Conservation (phyloP, 2,888 invertebrate species). For the Erebia ligea region DNA sequence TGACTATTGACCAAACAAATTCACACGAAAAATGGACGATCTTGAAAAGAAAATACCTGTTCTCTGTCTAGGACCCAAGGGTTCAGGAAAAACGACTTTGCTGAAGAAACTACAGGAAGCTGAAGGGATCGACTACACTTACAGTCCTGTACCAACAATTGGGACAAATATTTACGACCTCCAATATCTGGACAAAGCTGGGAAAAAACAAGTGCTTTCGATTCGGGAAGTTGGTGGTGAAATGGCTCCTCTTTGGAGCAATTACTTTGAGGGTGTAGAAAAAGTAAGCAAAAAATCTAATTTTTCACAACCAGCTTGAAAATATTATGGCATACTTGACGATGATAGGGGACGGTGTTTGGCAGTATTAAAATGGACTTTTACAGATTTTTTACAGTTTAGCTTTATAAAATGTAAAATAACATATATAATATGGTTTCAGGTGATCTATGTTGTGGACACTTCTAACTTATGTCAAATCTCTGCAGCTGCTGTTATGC, state of each 20-base stretch:
- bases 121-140: conserved; percentile 88
- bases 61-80: conserved; percentile 90
- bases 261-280: conserved; percentile 86
- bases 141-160: conserved; percentile 90
- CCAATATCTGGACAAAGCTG: conserved; percentile 71
- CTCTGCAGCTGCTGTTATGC: conserved; percentile 90
- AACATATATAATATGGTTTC: conserved; percentile 34
- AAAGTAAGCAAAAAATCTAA: conserved; percentile 66
- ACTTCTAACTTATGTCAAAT: conserved; percentile 94
- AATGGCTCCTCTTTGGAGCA: conserved; percentile 92
- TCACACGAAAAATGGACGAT: conserved; percentile 61
- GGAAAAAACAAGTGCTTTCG: conserved; percentile 79
- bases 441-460: conserved; percentile 91
- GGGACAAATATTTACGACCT: conserved; percentile 90
- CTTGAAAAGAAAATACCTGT: conserved; percentile 69
- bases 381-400: too few species aligned
- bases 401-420: too few species aligned
- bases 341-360: too few species aligned
- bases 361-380: too few species aligned
- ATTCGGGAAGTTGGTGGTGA: conserved; percentile 91
- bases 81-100: conserved; percentile 92
- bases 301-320: background rate
- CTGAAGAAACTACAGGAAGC: conserved; percentile 88
- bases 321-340: too few species aligned
- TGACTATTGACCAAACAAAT: conserved; percentile 42